phyloP scores from a whole-genome alignment of 2,888 invertebrate species.

The Eulithis testata region DNA sequence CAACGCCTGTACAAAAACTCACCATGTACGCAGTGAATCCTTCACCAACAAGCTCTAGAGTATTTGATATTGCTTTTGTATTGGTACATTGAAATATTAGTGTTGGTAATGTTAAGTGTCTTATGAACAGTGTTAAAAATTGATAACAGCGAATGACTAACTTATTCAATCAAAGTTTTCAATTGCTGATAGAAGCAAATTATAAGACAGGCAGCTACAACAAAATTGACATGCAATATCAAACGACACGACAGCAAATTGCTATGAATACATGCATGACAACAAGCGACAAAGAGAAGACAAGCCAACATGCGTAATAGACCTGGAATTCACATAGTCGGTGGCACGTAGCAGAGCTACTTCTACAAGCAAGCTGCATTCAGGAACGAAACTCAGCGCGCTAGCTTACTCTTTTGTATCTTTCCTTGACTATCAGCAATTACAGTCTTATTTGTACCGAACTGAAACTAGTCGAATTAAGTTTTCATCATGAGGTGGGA shows the following conservation, averaged over 20 bases:
- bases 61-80: not conserved
- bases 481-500: no score
- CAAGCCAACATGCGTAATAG: constrained; percentile 25
- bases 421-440: no score
- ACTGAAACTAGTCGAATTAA: no score
- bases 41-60: not conserved
- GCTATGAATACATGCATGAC: constrained; percentile 13
- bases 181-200: not conserved
- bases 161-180: not conserved
- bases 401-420: not conserved
- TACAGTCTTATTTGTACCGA: no score
- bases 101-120: not conserved
- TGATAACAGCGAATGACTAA: constrained; percentile 5
- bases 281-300: constrained; percentile 25
- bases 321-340: not conserved
- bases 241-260: not conserved
- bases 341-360: not conserved
- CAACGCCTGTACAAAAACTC: not conserved
- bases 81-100: not conserved
- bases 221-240: constrained; percentile 17
- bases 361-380: not conserved
- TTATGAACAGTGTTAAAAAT: constrained; percentile 9
- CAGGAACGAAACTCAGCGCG: not conserved
- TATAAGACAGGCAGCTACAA: constrained; percentile 14
- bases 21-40: not conserved